Conservation (phyloP, 2,113 vertebrate genomes). For the Drymodes brunneopygia region DNA sequence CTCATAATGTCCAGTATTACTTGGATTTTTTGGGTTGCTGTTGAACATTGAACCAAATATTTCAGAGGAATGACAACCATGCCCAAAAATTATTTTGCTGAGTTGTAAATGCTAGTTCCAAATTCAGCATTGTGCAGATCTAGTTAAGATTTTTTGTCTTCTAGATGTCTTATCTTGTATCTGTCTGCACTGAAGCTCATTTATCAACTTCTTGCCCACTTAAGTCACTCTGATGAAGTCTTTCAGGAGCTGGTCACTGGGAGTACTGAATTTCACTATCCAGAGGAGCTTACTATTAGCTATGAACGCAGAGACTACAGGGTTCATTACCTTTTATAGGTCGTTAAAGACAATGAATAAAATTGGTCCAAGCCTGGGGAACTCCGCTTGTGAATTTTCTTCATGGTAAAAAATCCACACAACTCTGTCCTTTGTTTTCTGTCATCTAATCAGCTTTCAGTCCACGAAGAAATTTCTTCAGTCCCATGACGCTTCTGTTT, state of each 20-base stretch:
- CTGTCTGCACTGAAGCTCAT: neutral
- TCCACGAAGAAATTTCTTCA: neutral
- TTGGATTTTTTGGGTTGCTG: neutral
- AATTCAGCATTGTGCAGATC: neutral
- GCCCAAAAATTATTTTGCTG: neutral
- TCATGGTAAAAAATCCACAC: neutral
- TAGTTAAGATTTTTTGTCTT: neutral
- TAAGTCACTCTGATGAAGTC: neutral
- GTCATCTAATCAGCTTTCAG: neutral
- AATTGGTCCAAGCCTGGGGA: neutral
- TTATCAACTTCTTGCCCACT: neutral
- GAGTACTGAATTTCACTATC: neutral
- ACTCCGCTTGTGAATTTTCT: neutral
- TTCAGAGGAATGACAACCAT: neutral
- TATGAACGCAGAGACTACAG: neutral
- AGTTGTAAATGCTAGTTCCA: neutral
- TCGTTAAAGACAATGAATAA: neutral
- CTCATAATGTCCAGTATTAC: neutral
- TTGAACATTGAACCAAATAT: neutral
- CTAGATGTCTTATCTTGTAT: neutral
- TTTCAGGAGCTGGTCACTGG: neutral
- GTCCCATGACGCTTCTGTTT: neutral
- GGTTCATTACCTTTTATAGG: neutral
- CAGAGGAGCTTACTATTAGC: neutral
- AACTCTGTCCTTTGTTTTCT: neutral